These are phyloP conservation scores for Grantiella picta DNA, from an alignment of 2,113 vertebrate species.

Conservation along the genomic window DNA sequence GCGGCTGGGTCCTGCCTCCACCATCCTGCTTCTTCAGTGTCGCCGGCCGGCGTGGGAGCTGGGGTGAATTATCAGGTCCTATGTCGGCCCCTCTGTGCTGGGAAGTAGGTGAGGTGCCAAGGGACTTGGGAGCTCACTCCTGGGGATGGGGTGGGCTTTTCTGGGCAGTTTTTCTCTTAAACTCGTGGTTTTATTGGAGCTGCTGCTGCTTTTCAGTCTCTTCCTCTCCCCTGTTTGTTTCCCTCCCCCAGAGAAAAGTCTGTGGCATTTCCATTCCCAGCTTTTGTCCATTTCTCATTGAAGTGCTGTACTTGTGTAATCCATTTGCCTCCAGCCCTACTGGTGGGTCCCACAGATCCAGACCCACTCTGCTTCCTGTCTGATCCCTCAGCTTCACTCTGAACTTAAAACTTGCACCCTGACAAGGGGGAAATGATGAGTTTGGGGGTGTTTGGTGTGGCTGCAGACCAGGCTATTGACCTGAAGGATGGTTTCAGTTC, in stretches of 20 bases:
- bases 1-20: neutral
- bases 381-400: accelerated
- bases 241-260: neutral
- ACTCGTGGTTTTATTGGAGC: neutral
- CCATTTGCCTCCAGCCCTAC: neutral
- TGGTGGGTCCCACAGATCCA: accelerated
- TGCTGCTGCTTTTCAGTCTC: neutral
- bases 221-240: neutral
- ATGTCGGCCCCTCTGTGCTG: accelerated
- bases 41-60: accelerated
- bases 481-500: neutral
- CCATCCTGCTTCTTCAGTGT: neutral
- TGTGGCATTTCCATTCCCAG: accelerated
- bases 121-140: neutral
- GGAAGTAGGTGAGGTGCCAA: neutral
- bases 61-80: neutral
- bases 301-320: neutral
- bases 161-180: neutral
- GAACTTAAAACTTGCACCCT: neutral
- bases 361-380: neutral
- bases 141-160: neutral
- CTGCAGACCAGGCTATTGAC: neutral
- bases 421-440: neutral
- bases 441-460: neutral
- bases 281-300: neutral